Base-by-base conservation (phyloP, 2,888 invertebrate genomes). In the Eutolmus rufibarbis region DNA sequence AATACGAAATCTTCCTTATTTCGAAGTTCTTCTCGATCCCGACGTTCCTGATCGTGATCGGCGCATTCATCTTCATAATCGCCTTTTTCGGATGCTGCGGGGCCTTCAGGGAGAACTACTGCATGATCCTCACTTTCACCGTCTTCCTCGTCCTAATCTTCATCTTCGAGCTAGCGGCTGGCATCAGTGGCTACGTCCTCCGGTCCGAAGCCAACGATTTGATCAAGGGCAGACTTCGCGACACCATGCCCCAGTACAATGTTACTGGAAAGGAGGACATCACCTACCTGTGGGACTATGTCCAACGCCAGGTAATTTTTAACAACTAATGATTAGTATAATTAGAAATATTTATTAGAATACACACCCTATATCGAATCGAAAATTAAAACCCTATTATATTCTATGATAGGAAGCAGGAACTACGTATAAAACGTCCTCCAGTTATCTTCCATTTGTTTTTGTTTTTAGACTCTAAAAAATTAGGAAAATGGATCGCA, bases 61-160 rank as follows among this genome's bases (percentile, higher is more conserved):
- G 96, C 14, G 91, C 93, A 2, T 91, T 95, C 16, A 93, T 95
- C 5, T 95, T 97, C 91, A 91, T 97, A 89, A 95, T 97, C 81
- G 95, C 97, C 0, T 96, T 96, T 92, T 95, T 97, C 90, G 98
- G 97, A 88, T 98, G 97, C 93, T 97, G 97, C 93, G 98, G 98
- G 74, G 97, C 98, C 0, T 94, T 96, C 89, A 95, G 95, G 91
- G 97, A 97, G 92, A 97, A 96, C 92, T 96, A 97, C 91, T 95
- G 96, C 91, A 95, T 97, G 94, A 95, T 96, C 66, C 94, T 97
- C 91, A 95, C 95, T 91, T 97, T 96, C 91, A 94, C 94, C 9
- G 93, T 94, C 0, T 92, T 96, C 86, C 94, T 97, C 93, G 92
- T 95, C 31, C 89, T 96, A 74, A 95, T 97, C 89, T 96, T 97